Conservation (phyloP, 1,140 invertebrate genomes). For the Aphidius gifuensis region DNA sequence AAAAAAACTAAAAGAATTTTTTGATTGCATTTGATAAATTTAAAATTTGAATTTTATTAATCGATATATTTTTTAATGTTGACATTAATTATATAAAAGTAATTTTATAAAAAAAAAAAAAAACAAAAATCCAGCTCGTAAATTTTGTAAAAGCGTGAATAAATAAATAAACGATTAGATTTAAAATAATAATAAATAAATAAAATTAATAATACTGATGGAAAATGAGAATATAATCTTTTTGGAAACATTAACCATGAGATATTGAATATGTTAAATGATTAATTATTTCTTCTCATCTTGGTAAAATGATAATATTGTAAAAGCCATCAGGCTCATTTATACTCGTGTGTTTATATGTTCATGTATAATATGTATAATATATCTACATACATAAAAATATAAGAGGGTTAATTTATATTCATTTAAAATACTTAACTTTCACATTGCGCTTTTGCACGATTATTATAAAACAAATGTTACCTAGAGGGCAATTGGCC, state of each 20-base stretch:
- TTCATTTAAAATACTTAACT: too few species aligned
- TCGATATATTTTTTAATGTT: background rate
- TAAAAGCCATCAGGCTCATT: background rate
- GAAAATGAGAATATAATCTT: conserved; percentile 15
- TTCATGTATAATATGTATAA: too few species aligned
- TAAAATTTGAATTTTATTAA: background rate
- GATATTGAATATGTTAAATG: conserved; percentile 23
- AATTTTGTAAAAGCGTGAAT: background rate
- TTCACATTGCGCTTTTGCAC: too few species aligned
- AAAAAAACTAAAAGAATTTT: too few species aligned
- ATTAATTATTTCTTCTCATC: conserved; percentile 16
- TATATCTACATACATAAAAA: too few species aligned
- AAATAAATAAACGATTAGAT: background rate
- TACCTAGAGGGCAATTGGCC: too few species aligned
- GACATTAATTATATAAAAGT: background rate
- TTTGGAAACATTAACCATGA: conserved; percentile 22
- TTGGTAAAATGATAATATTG: background rate
- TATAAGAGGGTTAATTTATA: too few species aligned
- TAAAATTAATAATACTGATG: conserved; percentile 1
- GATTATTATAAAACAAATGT: too few species aligned
- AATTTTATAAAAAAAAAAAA: background rate
- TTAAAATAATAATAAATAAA: conserved; percentile 3
- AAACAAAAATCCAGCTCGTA: background rate
- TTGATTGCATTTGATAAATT: too few species aligned
- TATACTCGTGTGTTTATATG: too few species aligned